Evolutionary conservation across 2,888 invertebrate genomes (phyloP), one percentile per base, ranked within the genome.

Genomic region (Frankliniella fusca): DNA sequence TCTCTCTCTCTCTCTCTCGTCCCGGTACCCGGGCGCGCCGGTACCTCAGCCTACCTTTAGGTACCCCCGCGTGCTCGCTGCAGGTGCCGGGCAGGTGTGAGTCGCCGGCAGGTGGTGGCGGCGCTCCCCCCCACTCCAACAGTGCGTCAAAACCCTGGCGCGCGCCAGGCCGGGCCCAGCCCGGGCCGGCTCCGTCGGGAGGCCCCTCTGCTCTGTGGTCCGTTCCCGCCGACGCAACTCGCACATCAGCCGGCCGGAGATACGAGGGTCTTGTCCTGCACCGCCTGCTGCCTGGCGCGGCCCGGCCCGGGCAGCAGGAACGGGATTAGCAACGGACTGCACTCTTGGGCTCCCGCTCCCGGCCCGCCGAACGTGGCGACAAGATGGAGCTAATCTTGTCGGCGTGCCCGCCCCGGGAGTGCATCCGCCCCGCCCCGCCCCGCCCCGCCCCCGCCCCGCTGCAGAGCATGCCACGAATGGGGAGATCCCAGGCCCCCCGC

Each of bases 41-140:
- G 54, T 54, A 54, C 54, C 54, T 20, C 54, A 61, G n/a, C 20
- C 20, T 61, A 61, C 54, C 54, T 18, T 18, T 15, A 54, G 54
- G 54, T 54, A 54, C 54, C 54, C 8, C 61, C 61, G 20, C n/a
- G 61, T 76, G 70, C 27, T 27, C 23, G n/a, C 70, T 23, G 70
- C 70, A 76, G 70, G 70, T 76, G 70, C 70, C 27, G 70, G 70
- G 70, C 70, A 76, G 70, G 70, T 76, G 70, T 76, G 70, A 76
- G 70, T 76, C n/a, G 27, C 27, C 70, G 70, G 70, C 70, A 76
- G 70, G 70, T 76, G 70, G 70, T 61, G 61, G 61, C 61, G 61
- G 61, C 18, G 61, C 70, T 27, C 27, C 70, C 23, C 70, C 70
- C 70, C 54, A 27, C 70, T 27, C 27, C 70, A 0, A 27, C 70